Base-by-base conservation (phyloP, 2,888 invertebrate species). In the Exocentrus adspersus region DNA sequence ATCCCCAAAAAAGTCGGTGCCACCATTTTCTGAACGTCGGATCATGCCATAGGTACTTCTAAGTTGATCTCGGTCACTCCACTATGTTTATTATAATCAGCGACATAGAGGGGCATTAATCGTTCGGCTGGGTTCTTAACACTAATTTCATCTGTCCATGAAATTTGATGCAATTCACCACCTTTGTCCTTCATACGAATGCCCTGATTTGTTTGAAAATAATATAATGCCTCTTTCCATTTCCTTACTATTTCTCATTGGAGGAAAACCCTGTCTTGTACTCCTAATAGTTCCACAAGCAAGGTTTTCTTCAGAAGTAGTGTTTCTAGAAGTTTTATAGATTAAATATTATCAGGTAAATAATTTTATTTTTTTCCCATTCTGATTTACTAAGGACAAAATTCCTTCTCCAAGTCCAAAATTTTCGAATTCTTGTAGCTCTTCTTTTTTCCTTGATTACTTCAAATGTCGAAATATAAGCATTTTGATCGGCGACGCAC, bases 391-490 rank as follows among this genome's bases (percentile, higher is more conserved):
- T 28, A 28, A 28, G 5, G 28, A 28, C 12, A 43, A 16, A 43
- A 43, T 20, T 17, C 45, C 20, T 45, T 45, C 45, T 2, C 45
- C 45, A 19, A 45, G 19, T 19, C 45, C 20, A 45, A n/a, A n/a
- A n/a, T n/a, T n/a, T n/a, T n/a, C n/a, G n/a, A 45, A 45, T 45
- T 19, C 45, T 45, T 45, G 7, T n/a, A 17, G n/a, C 6, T 9
- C n/a, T 19, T 45, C 45, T 61, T 71, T 61, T 70, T 68, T 24
- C 74, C 71, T 60, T 69, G 67, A 41, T 73, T 14, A 72, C 62
- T 50, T 68, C 65, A 67, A 74, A 74, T 37, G 61, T 61, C 17
- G 41, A 41, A 2, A 71, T 52, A 52, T 66, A 74, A 1, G 64
- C 72, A 17, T 51, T 62, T 51, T 68, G 61, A 46, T 73, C 56